Evolutionary conservation across 2,113 vertebrate genomes (phyloP).

Genomic region (Athene cunicularia): DNA sequence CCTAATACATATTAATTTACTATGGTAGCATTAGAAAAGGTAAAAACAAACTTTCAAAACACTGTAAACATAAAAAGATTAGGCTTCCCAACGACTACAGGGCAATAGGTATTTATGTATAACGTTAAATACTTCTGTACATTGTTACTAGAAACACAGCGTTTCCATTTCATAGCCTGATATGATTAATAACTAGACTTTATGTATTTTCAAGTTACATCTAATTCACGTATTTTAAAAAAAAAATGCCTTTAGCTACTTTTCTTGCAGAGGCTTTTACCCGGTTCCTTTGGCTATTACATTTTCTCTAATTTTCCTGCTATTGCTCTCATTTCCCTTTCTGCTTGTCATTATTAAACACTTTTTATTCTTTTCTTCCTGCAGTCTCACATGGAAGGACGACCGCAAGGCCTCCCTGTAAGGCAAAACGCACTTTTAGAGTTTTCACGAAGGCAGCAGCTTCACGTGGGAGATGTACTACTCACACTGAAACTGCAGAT

Average conservation of each 20-base stretch:
- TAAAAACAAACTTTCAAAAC: neutral
- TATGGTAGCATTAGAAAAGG: accelerated
- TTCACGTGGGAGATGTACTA: accelerated
- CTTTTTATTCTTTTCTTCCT: neutral
- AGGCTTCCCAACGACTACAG: neutral
- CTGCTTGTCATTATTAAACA: neutral
- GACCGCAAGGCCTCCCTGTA: accelerated
- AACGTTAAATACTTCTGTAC: neutral
- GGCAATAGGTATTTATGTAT: neutral
- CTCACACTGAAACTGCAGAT: neutral
- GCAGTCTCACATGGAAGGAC: accelerated
- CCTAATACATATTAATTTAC: neutral
- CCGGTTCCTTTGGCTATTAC: neutral
- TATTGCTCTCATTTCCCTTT: conserved; percentile 2
- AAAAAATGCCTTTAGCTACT: neutral
- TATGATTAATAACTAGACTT: neutral
- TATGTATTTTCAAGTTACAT: neutral
- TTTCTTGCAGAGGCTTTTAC: neutral
- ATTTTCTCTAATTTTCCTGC: neutral
- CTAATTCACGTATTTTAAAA: neutral
- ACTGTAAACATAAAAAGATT: neutral
- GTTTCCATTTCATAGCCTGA: neutral
- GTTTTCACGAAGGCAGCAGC: neutral
- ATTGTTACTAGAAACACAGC: neutral
- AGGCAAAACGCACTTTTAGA: accelerated